phyloP scores from a whole-genome alignment of 2,888 invertebrate species.

The Andrena dorsata region DNA sequence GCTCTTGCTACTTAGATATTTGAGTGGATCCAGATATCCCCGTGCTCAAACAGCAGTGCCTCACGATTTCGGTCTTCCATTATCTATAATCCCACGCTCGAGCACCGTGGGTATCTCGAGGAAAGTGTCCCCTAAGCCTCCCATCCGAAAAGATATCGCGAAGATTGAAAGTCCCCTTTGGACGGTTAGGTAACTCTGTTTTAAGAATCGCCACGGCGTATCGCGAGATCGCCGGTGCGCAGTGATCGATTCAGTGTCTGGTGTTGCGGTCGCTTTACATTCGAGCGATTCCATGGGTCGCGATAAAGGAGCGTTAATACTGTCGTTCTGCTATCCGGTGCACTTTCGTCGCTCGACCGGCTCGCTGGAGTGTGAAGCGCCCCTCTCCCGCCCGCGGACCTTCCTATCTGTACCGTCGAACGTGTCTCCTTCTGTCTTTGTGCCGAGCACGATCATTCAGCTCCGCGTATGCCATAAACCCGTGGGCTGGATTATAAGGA shows the following conservation, averaged over 20 bases:
- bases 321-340: constrained; percentile 21
- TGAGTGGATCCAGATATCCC: no score
- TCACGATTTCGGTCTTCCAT: no score
- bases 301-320: constrained; percentile 34
- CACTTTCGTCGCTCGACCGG: constrained; percentile 37
- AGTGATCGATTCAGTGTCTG: constrained; percentile 26
- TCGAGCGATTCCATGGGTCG: constrained; percentile 18
- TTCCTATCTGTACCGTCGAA: constrained; percentile 21
- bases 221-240: constrained; percentile 3
- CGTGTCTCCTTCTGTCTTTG: constrained; percentile 2
- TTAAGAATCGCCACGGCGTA: neutral
- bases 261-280: constrained; percentile 28
- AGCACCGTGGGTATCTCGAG: neutral
- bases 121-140: constrained; percentile 5
- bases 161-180: neutral
- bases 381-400: constrained; percentile 30
- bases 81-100: no score
- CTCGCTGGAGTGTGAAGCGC: constrained; percentile 43
- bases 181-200: neutral
- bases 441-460: constrained; percentile 17
- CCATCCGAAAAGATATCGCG: neutral
- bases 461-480: neutral
- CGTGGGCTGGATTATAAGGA: neutral
- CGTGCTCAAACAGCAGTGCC: no score
- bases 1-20: no score